Evolutionary conservation across 2,888 invertebrate genomes (phyloP), one percentile per base, ranked within the genome.

Genomic region (Spilarctia lutea): DNA sequence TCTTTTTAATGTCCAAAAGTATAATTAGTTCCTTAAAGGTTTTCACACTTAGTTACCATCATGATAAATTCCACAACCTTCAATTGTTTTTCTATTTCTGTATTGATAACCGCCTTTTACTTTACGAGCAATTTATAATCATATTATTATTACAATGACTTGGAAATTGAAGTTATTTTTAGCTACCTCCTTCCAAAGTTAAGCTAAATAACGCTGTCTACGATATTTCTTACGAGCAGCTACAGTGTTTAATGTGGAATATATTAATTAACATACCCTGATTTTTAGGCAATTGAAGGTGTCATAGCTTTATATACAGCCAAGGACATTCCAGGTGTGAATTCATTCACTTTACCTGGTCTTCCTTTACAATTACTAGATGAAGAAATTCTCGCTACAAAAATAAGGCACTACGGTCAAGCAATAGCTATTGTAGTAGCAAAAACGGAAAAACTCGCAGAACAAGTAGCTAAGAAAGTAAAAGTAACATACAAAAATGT

Each of bases 401-500:
- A 93, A 30, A 96, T 98, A 0, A 89, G 94, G 73, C 97, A 96
- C 87, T 96, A 96, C 78, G 97, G 97, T 0, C 98, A 98, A 88
- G 96, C 97, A 0, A 90, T 98, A 16, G 98, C 97, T 0, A 94
- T 98, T 27, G 92, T 98, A 0, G 96, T 97, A 0, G 98, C 98
- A 4, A 93, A 89, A n/a, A 94, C 93, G 2, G 95, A 96, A 78
- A 91, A 92, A 13, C 81, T 96, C 13, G 97, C 97, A 0, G 93
- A 94, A 18, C 87, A 92, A 71, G 97, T 96, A 0, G 97, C 97
- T 0, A 93, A 95, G 72, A 91, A 95, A 85, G 97, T 97, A 0
- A 94, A 96, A 89, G 94, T 97, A 1, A 94, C 92, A 0, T 97
- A 97, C 77, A 93, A 91, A 68, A 93, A 94, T 74, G 89, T 92